phyloP scores from a whole-genome alignment of 2,888 invertebrate species.

The Orthosia gracilis region DNA sequence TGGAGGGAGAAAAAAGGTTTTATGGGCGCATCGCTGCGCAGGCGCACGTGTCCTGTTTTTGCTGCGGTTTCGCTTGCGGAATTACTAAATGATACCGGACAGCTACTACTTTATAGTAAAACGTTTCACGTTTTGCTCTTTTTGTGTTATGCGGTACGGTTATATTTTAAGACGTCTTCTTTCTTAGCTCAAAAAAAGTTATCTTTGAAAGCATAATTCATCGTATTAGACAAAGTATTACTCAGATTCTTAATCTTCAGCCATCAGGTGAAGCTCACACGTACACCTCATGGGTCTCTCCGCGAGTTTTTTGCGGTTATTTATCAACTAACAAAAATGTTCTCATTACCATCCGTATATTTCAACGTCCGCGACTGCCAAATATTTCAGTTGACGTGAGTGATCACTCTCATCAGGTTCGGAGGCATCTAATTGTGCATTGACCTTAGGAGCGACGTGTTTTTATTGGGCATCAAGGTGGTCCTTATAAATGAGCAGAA shows the following conservation, averaged over 20 bases:
- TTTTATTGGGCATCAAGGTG: slow-evolving; percentile 71
- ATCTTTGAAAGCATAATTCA: slow-evolving; percentile 16
- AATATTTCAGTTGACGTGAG: slow-evolving; percentile 75
- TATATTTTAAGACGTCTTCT: slow-evolving; percentile 18
- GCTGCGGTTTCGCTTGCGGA: slow-evolving; percentile 63
- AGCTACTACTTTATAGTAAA: slow-evolving; percentile 56
- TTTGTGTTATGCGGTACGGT: slow-evolving; percentile 22
- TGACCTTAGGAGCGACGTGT: slow-evolving; percentile 76
- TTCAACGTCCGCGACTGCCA: slow-evolving; percentile 76
- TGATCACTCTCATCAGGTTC: slow-evolving; percentile 74
- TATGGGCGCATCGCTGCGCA: slow-evolving; percentile 64
- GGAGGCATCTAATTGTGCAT: slow-evolving; percentile 80
- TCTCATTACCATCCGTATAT: slow-evolving; percentile 71
- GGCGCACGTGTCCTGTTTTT: slow-evolving; percentile 70
- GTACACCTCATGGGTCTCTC: slow-evolving; percentile 35
- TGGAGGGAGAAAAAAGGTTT: slow-evolving; percentile 64
- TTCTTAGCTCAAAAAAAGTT: slow-evolving; percentile 12
- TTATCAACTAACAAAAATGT: slow-evolving; percentile 59
- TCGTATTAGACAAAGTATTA: slow-evolving; percentile 19
- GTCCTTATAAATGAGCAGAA: slow-evolving; percentile 78
- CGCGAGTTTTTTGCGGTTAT: slow-evolving; percentile 63
- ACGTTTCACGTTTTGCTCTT: slow-evolving; percentile 52
- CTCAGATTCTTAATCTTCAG: slow-evolving; percentile 21
- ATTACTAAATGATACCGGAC: slow-evolving; percentile 66
- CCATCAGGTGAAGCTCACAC: slow-evolving; percentile 23